phyloP scores from a whole-genome alignment of 1,140 invertebrate genomes.

The Camponotus floridanus region DNA sequence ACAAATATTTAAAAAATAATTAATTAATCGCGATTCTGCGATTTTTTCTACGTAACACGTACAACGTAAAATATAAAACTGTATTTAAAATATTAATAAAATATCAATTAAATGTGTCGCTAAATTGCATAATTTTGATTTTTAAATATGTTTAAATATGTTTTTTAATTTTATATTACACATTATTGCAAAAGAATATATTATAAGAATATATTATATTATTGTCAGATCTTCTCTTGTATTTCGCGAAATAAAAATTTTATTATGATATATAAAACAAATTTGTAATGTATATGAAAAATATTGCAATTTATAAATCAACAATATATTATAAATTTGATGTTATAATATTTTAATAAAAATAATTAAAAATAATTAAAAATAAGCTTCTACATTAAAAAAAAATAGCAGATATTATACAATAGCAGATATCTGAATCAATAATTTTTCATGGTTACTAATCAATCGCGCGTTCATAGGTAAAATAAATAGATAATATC shows the following conservation, averaged over 20 bases:
- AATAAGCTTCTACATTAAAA: conserved; percentile 3
- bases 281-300: neutral
- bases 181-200: neutral
- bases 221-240: neutral
- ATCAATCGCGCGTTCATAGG: neutral
- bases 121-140: neutral
- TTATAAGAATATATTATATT: neutral
- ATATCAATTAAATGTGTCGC: neutral
- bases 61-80: neutral
- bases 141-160: neutral
- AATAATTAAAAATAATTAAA: neutral
- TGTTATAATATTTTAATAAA: neutral
- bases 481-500: conserved; percentile 22
- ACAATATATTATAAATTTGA: neutral
- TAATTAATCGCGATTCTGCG: neutral
- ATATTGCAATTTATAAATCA: neutral
- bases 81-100: neutral
- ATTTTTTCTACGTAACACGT: neutral
- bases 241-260: neutral
- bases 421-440: neutral
- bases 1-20: neutral
- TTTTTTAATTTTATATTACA: too few relatives aligned
- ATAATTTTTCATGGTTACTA: neutral
- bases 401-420: too few relatives aligned
- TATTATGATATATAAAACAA: neutral